Conservation (phyloP, 1,140 invertebrate genomes). For the Galleria mellonella region DNA sequence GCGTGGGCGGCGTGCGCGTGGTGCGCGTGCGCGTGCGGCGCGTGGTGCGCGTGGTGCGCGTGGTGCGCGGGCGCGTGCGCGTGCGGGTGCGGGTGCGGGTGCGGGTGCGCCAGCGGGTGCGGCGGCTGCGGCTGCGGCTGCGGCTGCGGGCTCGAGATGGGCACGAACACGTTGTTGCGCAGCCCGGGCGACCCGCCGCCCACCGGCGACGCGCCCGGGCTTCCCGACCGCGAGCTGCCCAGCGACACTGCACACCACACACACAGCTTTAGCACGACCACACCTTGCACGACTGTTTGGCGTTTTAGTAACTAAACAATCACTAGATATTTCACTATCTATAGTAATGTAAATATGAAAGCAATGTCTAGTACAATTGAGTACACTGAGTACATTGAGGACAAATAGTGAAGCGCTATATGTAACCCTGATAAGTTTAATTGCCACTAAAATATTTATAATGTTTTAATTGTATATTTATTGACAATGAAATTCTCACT, state of each 20-base stretch:
- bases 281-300: too few relatives aligned
- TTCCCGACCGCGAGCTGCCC: constrained; percentile 92
- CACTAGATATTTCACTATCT: too few relatives aligned
- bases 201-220: constrained; percentile 89
- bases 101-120: constrained; percentile 18
- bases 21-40: too few relatives aligned
- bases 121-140: constrained; percentile 66
- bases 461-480: too few relatives aligned
- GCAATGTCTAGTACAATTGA: too few relatives aligned
- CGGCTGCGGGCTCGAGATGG: constrained; percentile 80
- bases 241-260: constrained; percentile 83
- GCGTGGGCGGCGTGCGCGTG: not conserved
- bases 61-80: not conserved
- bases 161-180: constrained; percentile 86
- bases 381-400: too few relatives aligned
- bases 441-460: too few relatives aligned
- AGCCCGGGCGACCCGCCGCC: constrained; percentile 67
- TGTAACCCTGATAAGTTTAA: too few relatives aligned
- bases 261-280: constrained; percentile 8
- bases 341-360: too few relatives aligned
- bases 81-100: not conserved
- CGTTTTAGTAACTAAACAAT: too few relatives aligned
- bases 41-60: not conserved
- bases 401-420: too few relatives aligned
- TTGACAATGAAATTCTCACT: too few relatives aligned